phyloP scores from a whole-genome alignment of 2,888 invertebrate species.

The Eristalis pertinax region DNA sequence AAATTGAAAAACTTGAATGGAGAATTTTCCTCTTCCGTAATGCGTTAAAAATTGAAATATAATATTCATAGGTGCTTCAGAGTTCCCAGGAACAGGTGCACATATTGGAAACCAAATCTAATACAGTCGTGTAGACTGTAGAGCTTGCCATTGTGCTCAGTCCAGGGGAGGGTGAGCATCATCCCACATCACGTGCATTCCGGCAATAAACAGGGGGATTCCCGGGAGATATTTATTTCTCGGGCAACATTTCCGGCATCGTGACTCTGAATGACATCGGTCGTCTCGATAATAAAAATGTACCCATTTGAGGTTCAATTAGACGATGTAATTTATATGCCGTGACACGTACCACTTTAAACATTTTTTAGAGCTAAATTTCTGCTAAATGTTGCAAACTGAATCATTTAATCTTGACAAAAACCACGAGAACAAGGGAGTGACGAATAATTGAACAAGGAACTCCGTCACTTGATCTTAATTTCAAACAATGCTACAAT shows the following conservation, averaged over 20 bases:
- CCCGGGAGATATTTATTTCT: not conserved
- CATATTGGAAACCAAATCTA: not conserved
- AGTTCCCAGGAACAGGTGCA: not conserved
- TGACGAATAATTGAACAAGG: no score
- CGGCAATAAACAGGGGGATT: not conserved
- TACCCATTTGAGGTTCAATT: not conserved
- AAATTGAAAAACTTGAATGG: slow-evolving; percentile 25
- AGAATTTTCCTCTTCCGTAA: not conserved
- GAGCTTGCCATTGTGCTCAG: not conserved
- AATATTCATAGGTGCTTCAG: not conserved
- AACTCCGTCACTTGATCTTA: not conserved
- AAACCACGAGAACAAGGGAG: no score
- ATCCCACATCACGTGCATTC: not conserved
- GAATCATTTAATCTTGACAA: no score
- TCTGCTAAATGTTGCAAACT: no score
- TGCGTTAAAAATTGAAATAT: not conserved
- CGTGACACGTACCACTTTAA: no score
- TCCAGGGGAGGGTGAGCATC: not conserved
- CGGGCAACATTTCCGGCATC: not conserved
- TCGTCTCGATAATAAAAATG: not conserved
- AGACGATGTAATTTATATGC: not conserved
- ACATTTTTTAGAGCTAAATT: no score
- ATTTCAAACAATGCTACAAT: not conserved
- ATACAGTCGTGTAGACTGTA: not conserved
- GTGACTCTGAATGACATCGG: not conserved